Percentiles rank a stretch among this genome's conserved stretches.
Evolutionary conservation across 2,888 invertebrate species (phyloP).

Genomic region (Saturnia japonica): DNA sequence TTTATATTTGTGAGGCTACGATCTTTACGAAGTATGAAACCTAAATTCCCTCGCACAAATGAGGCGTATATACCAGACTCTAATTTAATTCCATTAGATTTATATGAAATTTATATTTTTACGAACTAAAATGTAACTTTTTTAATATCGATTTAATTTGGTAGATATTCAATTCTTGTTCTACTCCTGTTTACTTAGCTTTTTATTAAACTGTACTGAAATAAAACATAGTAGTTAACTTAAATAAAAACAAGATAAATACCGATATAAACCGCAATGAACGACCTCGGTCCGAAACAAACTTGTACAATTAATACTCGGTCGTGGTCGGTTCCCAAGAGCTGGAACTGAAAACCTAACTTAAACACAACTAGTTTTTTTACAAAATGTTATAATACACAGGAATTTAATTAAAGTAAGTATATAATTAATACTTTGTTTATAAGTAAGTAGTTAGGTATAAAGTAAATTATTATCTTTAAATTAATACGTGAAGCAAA

Average conservation of each 20-base stretch:
- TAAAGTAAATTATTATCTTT: too few relatives aligned
- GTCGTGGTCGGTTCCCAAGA: constrained; percentile 13
- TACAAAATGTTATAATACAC: neutral
- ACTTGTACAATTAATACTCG: constrained; percentile 27
- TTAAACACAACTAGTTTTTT: constrained; percentile 5
- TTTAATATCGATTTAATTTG: too few relatives aligned
- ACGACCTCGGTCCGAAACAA: constrained; percentile 15
- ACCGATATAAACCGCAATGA: constrained; percentile 21
- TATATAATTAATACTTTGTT: neutral
- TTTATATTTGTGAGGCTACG: too few relatives aligned
- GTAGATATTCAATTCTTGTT: neutral
- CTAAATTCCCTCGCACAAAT: too few relatives aligned
- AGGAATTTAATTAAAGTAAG: neutral
- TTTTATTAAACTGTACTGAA: neutral
- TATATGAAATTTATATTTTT: too few relatives aligned
- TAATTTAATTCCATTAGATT: too few relatives aligned
- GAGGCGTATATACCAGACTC: too few relatives aligned
- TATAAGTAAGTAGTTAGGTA: too few relatives aligned
- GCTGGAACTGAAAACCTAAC: constrained; percentile 3
- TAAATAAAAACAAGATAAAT: constrained; percentile 13
- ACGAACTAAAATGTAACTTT: too few relatives aligned
- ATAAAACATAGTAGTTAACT: too few relatives aligned
- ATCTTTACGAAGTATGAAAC: too few relatives aligned
- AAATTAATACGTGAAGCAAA: too few relatives aligned
- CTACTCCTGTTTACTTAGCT: neutral